phyloP scores from a whole-genome alignment of 2,888 invertebrate species.

The Caenorhabditis sinica region DNA sequence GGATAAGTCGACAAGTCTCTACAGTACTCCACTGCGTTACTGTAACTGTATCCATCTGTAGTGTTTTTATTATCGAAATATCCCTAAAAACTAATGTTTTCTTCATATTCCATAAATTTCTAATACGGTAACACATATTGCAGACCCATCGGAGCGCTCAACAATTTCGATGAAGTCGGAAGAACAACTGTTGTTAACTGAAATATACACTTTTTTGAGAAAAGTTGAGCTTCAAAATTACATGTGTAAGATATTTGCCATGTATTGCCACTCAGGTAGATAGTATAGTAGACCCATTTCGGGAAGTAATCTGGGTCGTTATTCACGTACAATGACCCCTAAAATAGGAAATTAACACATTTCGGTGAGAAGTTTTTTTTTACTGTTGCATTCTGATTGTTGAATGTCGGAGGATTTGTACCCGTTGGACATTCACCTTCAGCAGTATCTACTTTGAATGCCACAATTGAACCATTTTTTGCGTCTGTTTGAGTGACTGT shows the following conservation, averaged over 20 bases:
- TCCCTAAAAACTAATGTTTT: slow-evolving; percentile 22
- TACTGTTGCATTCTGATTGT: slow-evolving; percentile 35
- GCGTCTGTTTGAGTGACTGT: not conserved
- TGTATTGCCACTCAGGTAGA: not conserved
- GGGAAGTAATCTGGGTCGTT: slow-evolving; percentile 1
- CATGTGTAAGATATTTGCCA: slow-evolving; percentile 18
- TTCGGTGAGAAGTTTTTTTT: too few species aligned
- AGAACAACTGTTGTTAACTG: slow-evolving; percentile 21
- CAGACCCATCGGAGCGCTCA: slow-evolving; percentile 22
- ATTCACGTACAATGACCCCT: slow-evolving; percentile 10
- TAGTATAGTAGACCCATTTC: slow-evolving; percentile 24
- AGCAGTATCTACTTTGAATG: slow-evolving; percentile 27
- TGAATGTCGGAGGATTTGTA: slow-evolving; percentile 29
- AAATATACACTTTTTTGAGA: not conserved
- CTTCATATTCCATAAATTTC: too few species aligned
- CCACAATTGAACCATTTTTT: slow-evolving; percentile 9
- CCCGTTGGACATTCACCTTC: slow-evolving; percentile 28
- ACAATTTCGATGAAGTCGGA: not conserved
- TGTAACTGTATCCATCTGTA: not conserved
- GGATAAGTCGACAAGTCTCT: not conserved
- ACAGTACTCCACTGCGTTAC: not conserved
- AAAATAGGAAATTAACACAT: not conserved
- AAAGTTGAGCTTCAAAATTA: not conserved
- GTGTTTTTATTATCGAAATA: not conserved
- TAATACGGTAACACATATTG: slow-evolving; percentile 14